phyloP scores from a whole-genome alignment of 2,888 invertebrate species.

The Coelopa pilipes region DNA sequence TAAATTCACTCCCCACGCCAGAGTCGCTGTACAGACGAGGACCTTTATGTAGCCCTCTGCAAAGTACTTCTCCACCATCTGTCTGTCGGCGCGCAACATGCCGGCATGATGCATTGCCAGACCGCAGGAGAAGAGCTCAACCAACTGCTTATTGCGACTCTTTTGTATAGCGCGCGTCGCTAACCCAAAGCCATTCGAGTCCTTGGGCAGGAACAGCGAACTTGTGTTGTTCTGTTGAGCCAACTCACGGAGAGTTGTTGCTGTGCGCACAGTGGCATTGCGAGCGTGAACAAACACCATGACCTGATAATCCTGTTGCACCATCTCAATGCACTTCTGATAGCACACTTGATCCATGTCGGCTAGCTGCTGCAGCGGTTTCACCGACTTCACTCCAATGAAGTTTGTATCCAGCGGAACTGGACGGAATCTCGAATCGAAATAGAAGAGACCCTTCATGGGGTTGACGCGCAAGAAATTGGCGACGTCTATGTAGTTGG shows the following conservation, averaged over 20 bases:
- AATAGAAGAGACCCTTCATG: slow-evolving; percentile 90
- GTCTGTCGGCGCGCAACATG: slow-evolving; percentile 87
- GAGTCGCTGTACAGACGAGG: slow-evolving; percentile 94
- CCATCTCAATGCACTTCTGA: slow-evolving; percentile 88
- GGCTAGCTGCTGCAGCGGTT: slow-evolving; percentile 72
- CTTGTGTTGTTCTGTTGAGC: slow-evolving; percentile 81
- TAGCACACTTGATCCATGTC: slow-evolving; percentile 94
- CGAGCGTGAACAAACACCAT: slow-evolving; percentile 99
- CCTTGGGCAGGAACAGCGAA: slow-evolving; percentile 76
- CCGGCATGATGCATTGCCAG: slow-evolving; percentile 98
- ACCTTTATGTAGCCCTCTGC: slow-evolving; percentile 87
- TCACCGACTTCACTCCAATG: slow-evolving; percentile 82
- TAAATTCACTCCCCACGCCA: slow-evolving; percentile 99
- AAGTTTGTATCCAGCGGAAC: slow-evolving; percentile 94
- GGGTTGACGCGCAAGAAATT: slow-evolving; percentile 94
- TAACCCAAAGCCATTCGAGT: slow-evolving; percentile 72
- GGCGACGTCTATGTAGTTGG: slow-evolving; percentile 97
- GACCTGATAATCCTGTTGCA: slow-evolving; percentile 88
- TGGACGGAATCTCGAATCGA: slow-evolving; percentile 93
- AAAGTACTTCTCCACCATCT: slow-evolving; percentile 91
- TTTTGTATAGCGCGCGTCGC: slow-evolving; percentile 77
- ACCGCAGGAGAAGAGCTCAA: slow-evolving; percentile 86
- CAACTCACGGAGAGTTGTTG: slow-evolving; percentile 83
- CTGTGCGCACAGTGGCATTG: slow-evolving; percentile 93
- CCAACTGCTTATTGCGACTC: slow-evolving; percentile 83